These are phyloP conservation scores for Bolinopsis microptera DNA, from an alignment of 37 sponge, comb jelly and placozoan genomes.

Conservation along the genomic window DNA sequence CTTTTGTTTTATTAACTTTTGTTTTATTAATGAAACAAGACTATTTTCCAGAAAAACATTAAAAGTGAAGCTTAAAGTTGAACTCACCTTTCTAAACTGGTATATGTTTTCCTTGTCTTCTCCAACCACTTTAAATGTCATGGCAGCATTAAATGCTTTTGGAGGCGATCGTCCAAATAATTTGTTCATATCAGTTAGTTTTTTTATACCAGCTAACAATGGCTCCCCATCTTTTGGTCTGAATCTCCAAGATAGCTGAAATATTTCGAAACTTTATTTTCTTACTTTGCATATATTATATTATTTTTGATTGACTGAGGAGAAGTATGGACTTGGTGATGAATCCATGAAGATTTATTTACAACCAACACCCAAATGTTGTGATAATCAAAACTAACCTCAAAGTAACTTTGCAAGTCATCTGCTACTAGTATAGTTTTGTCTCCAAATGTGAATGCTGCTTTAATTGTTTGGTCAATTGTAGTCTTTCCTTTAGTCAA, in stretches of 20 bases:
- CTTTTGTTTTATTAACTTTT: too few relatives aligned
- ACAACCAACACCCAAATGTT: too few relatives aligned
- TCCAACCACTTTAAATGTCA: not conserved
- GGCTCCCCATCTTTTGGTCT: not conserved
- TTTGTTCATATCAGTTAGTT: not conserved
- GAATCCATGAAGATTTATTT: too few relatives aligned
- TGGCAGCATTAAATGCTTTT: not conserved
- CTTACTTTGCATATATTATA: too few relatives aligned
- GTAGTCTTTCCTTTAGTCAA: not conserved
- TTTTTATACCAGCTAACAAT: not conserved
- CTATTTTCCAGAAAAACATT: not conserved
- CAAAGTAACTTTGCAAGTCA: not conserved
- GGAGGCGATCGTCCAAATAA: not conserved
- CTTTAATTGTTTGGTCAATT: not conserved
- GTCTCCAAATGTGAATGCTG: not conserved
- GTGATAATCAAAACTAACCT: not conserved
- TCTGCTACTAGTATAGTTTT: slow-evolving; percentile 30
- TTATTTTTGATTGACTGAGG: too few relatives aligned
- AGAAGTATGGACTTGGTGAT: too few relatives aligned
- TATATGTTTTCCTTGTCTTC: not conserved
- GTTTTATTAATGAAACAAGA: not conserved
- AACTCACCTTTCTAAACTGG: not conserved
- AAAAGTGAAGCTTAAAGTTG: too few relatives aligned
- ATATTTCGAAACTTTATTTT: not conserved
- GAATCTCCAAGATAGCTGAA: not conserved